Conservation (phyloP, 2,113 vertebrate genomes). For the Actenoides lindsayi region DNA sequence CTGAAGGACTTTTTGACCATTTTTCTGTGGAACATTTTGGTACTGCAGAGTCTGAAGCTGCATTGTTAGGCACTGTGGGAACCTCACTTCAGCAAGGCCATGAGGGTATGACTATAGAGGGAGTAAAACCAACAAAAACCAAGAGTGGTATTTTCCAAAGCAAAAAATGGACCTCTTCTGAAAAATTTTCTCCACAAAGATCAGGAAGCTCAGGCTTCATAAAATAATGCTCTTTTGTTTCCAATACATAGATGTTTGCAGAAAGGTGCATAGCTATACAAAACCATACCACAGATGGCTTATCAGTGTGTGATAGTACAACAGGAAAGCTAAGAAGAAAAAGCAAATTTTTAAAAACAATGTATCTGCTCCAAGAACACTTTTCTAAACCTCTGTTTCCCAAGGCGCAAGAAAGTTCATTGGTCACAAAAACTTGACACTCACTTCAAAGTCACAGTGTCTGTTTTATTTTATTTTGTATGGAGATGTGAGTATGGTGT, state of each 20-base stretch:
- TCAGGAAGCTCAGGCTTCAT: background rate
- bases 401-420: background rate
- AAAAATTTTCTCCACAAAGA: background rate
- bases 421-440: background rate
- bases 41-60: background rate
- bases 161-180: background rate
- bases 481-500: background rate
- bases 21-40: background rate
- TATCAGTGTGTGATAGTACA: background rate
- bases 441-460: background rate
- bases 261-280: background rate
- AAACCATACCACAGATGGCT: background rate
- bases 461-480: background rate
- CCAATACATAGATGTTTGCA: background rate
- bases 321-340: background rate
- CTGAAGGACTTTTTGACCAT: rapidly evolving
- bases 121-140: background rate
- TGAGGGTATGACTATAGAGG: background rate
- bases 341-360: background rate
- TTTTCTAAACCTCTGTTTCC: background rate
- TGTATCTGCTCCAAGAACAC: background rate
- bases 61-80: background rate
- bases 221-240: background rate
- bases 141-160: background rate
- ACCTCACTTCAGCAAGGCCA: background rate